Conservation (phyloP, 2,113 vertebrate genomes). For the Strigops habroptila region DNA sequence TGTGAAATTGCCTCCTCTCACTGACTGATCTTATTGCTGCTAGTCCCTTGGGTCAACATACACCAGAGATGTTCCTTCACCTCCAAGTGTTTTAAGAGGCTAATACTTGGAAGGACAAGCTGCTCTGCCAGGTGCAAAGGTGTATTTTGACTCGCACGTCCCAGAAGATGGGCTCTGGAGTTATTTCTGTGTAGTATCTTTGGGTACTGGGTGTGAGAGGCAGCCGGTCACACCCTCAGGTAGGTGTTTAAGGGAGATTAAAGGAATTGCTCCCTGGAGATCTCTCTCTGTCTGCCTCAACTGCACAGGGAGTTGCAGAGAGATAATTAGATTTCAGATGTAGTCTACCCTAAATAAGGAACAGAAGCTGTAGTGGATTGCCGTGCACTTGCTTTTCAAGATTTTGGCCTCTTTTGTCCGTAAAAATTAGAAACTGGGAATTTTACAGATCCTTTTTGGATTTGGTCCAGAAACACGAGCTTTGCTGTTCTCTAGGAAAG, state of each 20-base stretch:
- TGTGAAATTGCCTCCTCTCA: accelerated
- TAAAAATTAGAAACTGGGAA: neutral
- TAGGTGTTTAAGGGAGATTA: neutral
- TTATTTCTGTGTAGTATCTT: neutral
- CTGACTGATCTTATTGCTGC: neutral
- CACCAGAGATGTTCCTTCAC: neutral
- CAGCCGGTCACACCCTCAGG: neutral
- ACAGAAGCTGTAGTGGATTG: neutral
- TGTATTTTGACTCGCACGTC: accelerated
- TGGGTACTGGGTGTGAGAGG: neutral
- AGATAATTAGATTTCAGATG: constrained; percentile 22
- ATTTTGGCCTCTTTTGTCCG: neutral
- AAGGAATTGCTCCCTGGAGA: neutral
- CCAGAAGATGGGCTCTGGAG: neutral
- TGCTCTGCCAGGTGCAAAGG: neutral
- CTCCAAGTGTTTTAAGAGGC: neutral
- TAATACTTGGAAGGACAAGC: neutral
- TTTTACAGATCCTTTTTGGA: neutral
- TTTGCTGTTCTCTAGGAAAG: neutral
- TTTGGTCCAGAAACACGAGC: neutral
- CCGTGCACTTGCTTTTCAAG: neutral
- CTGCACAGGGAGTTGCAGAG: neutral
- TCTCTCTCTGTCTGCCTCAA: neutral
- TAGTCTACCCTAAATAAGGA: neutral
- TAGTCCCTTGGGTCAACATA: neutral